These are phyloP conservation scores for Trichonephila clavata DNA, from an alignment of 1,140 invertebrate species.

Conservation along the genomic window DNA sequence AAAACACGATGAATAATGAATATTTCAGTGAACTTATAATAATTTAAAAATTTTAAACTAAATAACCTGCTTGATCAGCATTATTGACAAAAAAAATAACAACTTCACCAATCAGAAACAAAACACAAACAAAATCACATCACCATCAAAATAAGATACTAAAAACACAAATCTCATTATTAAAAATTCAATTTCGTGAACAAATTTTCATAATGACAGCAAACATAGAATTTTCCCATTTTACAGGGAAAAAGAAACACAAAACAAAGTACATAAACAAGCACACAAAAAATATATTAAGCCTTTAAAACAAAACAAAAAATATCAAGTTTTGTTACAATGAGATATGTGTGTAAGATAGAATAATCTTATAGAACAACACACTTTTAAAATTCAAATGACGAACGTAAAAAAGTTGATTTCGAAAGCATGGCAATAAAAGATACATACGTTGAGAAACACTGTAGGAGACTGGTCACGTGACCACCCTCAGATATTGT, in stretches of 20 bases:
- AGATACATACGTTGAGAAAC: conserved; percentile 47
- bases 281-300: background rate
- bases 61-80: too few species aligned
- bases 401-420: background rate
- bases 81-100: too few species aligned
- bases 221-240: background rate
- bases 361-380: background rate
- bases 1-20: background rate
- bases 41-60: too few species aligned
- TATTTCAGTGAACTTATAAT: too few species aligned
- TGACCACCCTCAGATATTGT: background rate
- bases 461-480: background rate
- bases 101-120: too few species aligned
- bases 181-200: too few species aligned
- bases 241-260: background rate
- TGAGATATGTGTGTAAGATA: background rate
- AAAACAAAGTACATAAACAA: background rate
- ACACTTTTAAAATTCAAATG: background rate
- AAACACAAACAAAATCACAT: too few species aligned
- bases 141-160: too few species aligned
- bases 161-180: too few species aligned
- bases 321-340: background rate
- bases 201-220: too few species aligned
- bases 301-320: conserved; percentile 1
- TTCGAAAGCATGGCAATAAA: background rate